Evolutionary conservation across 35 echinoderm and acorn worm genomes (phyloP), one percentile per base, ranked within the genome.

Genomic region (Diadema setosum): DNA sequence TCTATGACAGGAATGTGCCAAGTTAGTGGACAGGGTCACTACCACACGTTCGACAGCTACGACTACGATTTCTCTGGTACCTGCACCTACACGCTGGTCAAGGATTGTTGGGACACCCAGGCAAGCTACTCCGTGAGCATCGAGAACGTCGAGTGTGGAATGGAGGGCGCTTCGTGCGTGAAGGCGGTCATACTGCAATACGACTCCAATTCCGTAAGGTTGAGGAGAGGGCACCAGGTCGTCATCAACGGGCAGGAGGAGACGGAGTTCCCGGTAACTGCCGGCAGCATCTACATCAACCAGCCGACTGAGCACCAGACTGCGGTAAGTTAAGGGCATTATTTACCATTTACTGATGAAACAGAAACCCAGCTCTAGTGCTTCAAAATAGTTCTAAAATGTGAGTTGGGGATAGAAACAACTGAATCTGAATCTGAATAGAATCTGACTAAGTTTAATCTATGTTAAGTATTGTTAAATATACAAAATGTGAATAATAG

Each of bases 1-100:
- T n/a, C n/a, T n/a, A n/a, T n/a, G n/a, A n/a, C 61, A 97, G 95
- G 82, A 41, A 65, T 85, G 45, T 98, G 95, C 44, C 58, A 65
- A 26, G 81, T 84, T 59, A 64, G 82, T 46, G 95, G 95, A 15
- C 78, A 97, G 43, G 87, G 91, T 4, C 95, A 97, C 46, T 97
- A 87, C 80, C 67, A 37, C 30, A 97, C 95, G 1, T 97, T 93
- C 43, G 91, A 97, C 57, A 85, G 67, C 37, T 93, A 84, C 12
- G 58, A 52, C 18, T 97, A 90, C 29, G 80, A 87, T 61, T 97
- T 90, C 67, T 58, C 81, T 44, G 95, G 95, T 31, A 81, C 67
- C 7, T 97, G 95, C 33, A 48, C 88, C 12, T 97, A 97, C 30
- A 80, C 85, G 5, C 63, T 98, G 1, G 39, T 91, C 41, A 88